Base-by-base conservation (phyloP, 2,797 vertebrate species). In the Myoxocephalus aenaeus region DNA sequence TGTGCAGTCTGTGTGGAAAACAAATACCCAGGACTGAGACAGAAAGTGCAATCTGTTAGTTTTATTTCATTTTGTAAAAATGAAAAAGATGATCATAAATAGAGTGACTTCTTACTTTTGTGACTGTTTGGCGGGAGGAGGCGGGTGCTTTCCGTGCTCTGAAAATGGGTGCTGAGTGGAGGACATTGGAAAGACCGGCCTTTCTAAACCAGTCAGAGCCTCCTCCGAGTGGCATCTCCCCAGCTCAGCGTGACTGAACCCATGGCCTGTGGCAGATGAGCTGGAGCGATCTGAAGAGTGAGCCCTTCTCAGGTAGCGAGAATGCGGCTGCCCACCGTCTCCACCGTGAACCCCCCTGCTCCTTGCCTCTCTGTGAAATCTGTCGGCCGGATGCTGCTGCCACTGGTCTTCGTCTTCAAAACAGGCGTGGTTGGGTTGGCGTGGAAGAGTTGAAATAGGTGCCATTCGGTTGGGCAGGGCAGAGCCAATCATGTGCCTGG, bases 171-270 rank as follows among this genome's bases (percentile, higher is more conserved):
- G 92, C 63, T 92, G 94, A 82, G 90, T 66, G 48, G 89, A 95
- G 1, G 88, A 85, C 77, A 87, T 65, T 51, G 93, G 92, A 72
- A 95, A 96, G 76, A 89, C 90, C 13, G 82, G 75, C 56, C 89
- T 88, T 54, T 86, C 93, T 11, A 94, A 77, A 42, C 92, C 93
- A 2, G 94, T 81, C 81, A 98, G 94, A 50, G 90, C 85, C 83
- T 99, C 98, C 80, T 96, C 91, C 0, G 98, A 99, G 90, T 96
- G 96, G 77, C 97, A 97, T 32, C 98, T 94, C 75, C 95, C 96
- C 48, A 95, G 50, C 64, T 92, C 75, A 0, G 70, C 58, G 17
- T 69, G 84, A 72, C 2, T 88, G 9, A 61, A 89, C 70, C 71
- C 85, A 65, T 87, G 87, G 82, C 82, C 87, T 53, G 12, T 91